phyloP scores from a whole-genome alignment of 2,797 vertebrate species.

The Centroberyx gerrardi region DNA sequence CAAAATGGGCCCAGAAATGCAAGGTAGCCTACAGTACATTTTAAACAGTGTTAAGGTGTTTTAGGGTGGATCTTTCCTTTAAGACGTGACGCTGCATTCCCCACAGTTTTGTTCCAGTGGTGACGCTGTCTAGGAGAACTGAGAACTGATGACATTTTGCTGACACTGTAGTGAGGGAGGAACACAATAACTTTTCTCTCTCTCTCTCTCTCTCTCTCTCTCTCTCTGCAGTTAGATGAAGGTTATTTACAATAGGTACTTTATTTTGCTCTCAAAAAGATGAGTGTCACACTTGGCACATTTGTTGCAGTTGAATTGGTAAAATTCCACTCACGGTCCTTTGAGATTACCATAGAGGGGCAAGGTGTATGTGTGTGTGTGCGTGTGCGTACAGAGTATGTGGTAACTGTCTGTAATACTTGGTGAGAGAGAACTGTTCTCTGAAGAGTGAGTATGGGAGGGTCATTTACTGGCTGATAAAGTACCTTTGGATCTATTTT shows the following conservation, averaged over 20 bases:
- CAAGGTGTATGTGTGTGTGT: background rate
- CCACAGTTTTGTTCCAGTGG: background rate
- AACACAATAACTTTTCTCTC: no score
- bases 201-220: no score
- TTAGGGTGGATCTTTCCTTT: no score
- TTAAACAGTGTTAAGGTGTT: no score
- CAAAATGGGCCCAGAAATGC: no score
- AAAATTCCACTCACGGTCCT: slow-evolving; percentile 52
- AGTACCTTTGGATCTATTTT: slow-evolving; percentile 50
- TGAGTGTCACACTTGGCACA: background rate
- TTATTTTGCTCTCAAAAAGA: background rate
- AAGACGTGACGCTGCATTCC: background rate
- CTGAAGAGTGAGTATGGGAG: background rate
- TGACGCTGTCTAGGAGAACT: background rate
- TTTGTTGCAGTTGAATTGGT: slow-evolving; percentile 21
- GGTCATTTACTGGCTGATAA: slow-evolving; percentile 32
- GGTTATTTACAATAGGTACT: background rate
- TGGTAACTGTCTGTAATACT: no score
- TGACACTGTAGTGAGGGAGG: no score
- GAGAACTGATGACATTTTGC: background rate
- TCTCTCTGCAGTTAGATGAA: no score
- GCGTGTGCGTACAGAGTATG: background rate
- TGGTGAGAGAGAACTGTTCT: slow-evolving; percentile 9
- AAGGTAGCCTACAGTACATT: no score
- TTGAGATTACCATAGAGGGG: slow-evolving; percentile 22